phyloP scores from a whole-genome alignment of 2,888 invertebrate genomes.

The Mystacides longicornis region DNA sequence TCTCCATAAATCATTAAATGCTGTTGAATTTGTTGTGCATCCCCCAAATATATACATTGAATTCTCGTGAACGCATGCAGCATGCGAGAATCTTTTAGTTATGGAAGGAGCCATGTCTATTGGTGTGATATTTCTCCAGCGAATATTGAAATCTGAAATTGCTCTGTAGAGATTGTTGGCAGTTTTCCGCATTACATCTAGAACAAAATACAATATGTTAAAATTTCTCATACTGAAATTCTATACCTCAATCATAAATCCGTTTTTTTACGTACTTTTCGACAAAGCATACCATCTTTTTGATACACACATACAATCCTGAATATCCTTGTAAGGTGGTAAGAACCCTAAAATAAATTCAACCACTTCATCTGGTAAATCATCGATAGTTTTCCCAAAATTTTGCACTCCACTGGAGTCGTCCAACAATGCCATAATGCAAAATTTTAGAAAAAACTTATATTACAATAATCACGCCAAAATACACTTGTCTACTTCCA shows the following conservation, averaged over 20 bases:
- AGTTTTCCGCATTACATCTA: slow-evolving; percentile 74
- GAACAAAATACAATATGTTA: slow-evolving; percentile 28
- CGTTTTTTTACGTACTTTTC: slow-evolving; percentile 56
- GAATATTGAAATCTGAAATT: slow-evolving; percentile 64
- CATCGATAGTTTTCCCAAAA: slow-evolving; percentile 40
- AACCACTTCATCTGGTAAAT: slow-evolving; percentile 87
- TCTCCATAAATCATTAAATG: slow-evolving; percentile 95
- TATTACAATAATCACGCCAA: not conserved
- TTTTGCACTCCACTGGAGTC: not conserved
- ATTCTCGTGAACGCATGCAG: slow-evolving; percentile 74
- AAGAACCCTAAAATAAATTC: slow-evolving; percentile 85
- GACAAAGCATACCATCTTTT: slow-evolving; percentile 80
- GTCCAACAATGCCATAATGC: not conserved
- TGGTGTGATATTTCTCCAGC: slow-evolving; percentile 61
- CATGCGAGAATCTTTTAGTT: slow-evolving; percentile 86
- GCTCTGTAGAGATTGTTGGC: slow-evolving; percentile 69
- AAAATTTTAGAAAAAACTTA: not conserved
- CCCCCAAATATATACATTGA: slow-evolving; percentile 95
- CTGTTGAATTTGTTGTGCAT: slow-evolving; percentile 87
- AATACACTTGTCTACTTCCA: not conserved
- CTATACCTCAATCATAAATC: not conserved
- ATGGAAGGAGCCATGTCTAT: slow-evolving; percentile 64
- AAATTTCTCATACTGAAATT: not conserved
- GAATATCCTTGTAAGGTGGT: slow-evolving; percentile 85
- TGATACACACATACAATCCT: slow-evolving; percentile 78